phyloP scores from a whole-genome alignment of 1,140 invertebrate genomes.

The Cydia fagiglandana region DNA sequence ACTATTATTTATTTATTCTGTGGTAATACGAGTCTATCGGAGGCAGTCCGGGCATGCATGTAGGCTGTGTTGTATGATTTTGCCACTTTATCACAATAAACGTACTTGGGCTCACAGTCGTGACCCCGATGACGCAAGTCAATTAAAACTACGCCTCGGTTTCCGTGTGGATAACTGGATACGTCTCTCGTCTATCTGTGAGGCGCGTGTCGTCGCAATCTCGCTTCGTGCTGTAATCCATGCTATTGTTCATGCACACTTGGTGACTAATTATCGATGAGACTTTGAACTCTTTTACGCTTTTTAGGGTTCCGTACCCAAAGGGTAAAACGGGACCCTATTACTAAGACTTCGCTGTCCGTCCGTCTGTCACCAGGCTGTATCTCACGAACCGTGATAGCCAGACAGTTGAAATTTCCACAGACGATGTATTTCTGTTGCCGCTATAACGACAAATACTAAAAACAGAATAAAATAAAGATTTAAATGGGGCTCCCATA shows the following conservation, averaged over 20 bases:
- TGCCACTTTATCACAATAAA: slow-evolving; percentile 36
- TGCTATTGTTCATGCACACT: slow-evolving; percentile 15
- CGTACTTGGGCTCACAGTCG: slow-evolving; percentile 36
- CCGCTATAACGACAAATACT: too few species aligned
- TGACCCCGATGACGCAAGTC: slow-evolving; percentile 46
- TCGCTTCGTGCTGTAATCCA: slow-evolving; percentile 15
- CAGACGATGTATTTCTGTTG: too few species aligned
- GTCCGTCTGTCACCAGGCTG: too few species aligned
- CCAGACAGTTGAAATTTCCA: too few species aligned
- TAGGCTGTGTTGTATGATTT: slow-evolving; percentile 28
- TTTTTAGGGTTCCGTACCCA: too few species aligned
- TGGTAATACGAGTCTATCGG: slow-evolving; percentile 36
- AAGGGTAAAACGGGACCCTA: too few species aligned
- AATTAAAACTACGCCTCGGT: slow-evolving; percentile 26
- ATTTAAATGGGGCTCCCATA: too few species aligned
- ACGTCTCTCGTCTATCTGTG: background rate
- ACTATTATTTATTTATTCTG: too few species aligned
- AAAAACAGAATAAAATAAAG: too few species aligned
- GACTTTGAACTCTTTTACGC: background rate
- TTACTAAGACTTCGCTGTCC: too few species aligned
- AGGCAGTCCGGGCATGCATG: slow-evolving; percentile 40
- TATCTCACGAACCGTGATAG: too few species aligned
- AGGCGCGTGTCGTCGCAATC: slow-evolving; percentile 5
- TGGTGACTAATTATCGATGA: background rate
- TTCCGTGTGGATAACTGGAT: slow-evolving; percentile 10